Base-by-base conservation (phyloP, 2,113 vertebrate genomes). In the Oreochromis tanganicae region DNA sequence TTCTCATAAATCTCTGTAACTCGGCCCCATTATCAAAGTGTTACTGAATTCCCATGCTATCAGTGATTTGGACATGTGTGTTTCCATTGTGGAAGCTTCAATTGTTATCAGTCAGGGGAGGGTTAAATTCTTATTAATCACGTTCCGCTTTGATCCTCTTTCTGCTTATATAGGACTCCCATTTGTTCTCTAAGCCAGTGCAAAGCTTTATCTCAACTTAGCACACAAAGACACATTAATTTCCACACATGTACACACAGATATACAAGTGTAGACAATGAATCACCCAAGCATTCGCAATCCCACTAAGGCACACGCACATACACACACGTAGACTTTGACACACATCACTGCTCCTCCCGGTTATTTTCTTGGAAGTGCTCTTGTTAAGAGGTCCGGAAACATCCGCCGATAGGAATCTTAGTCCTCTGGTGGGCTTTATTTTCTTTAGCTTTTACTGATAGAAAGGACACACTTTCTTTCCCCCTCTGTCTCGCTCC, bases 341-440 rank as follows among this genome's bases (percentile, higher is more conserved):
- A 92, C 87, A 93, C 93, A 92, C 89, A 91, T 87, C 87, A 81
- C 81, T 88, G 83, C 85, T 92, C 90, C 86, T 95, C 89, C 85
- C 84, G 93, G 94, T 89, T 93, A 95, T 94, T 95, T 96, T 91
- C 93, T 94, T 94, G 94, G 91, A 95, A 95, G 92, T 92, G 87
- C 90, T 95, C 90, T 91, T 92, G 92, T 95, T 90, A 93, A 94
- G 92, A 88, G 71, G 87, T 89, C 92, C 78, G 90, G 94, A 95
- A 95, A 95, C 91, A 95, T 92, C 91, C 92, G 41, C 88, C 88
- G 94, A 96, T 96, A 94, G 87, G 90, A 94, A 96, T 96, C 94
- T 94, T 10, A 54, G 84, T 92, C 88, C 93, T 95, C 93, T 93
- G 92, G 88, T 91, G 90, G 88, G 90, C 87, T 94, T 92, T 94